Evolutionary conservation across 2,797 vertebrate species (phyloP), one percentile per base, ranked within the genome.

Genomic region (Chlorospingus semifuscus): DNA sequence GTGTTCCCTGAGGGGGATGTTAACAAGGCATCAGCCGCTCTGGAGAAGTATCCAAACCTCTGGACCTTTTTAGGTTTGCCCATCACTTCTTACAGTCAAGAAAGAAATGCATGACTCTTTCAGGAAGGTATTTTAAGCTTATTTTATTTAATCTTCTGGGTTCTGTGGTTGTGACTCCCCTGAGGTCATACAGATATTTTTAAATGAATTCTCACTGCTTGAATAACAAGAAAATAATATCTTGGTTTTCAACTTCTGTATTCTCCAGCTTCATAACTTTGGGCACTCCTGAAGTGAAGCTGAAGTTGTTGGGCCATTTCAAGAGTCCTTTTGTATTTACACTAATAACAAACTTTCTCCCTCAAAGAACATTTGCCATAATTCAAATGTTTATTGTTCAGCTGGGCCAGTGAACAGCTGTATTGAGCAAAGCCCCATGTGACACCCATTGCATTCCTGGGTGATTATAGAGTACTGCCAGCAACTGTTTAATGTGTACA

Each of bases 81-180:
- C 52, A 76, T 80, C 78, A 50, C 76, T 95, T 91, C 78, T 92
- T 91, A 87, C 57, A 2, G 55, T 61, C 5, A 22, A 56, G 77
- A 88, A 93, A 95, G 69, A 94, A 96, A 86, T 89, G 86, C 34
- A 70, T 96, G 95, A 95, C 92, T 85, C 66, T 78, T 49, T 69
- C 68, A 72, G 93, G 85, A 97, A 97, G 76, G 87, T 93, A 95
- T 97, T 97, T 95, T 69, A 94, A 94, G 68, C 81, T 94, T 94
- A 96, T 96, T 96, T 97, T 93, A 89, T 84, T 93, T 95, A 95
- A 97, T 93, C 86, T 91, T 96, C 90, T 92, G 92, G 85, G 89
- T 92, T 90, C 87, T 94, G 87, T 79, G 88, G 82, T 83, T 91
- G 39, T 81, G 89, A 90, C 80, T 90, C 89, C 85, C 80, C 68